Evolutionary conservation across 2,888 invertebrate genomes (phyloP).

Genomic region (Unio delphinus): DNA sequence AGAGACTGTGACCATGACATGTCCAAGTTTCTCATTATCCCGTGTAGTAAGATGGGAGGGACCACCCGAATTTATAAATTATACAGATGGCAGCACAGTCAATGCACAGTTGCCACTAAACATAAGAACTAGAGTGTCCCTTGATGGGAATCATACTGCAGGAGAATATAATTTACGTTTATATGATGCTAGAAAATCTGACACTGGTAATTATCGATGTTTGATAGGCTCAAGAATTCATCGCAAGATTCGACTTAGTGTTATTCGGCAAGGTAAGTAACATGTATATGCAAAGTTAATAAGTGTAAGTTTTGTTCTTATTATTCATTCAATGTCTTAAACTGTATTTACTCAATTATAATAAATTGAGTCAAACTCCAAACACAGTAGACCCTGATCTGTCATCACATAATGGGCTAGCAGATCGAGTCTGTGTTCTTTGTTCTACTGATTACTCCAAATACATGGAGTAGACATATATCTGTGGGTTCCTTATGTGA

Average conservation of each 20-base stretch:
- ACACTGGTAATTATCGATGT: conserved; percentile 33
- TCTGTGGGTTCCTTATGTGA: too few species aligned
- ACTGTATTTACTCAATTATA: too few species aligned
- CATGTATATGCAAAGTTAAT: not conserved
- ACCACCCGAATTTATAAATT: conserved; percentile 19
- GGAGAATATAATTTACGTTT: conserved; percentile 34
- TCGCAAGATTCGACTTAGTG: conserved; percentile 19
- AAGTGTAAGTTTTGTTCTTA: too few species aligned
- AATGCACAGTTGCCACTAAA: conserved; percentile 26
- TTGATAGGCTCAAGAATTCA: conserved; percentile 24
- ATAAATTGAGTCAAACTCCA: too few species aligned
- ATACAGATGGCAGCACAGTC: conserved; percentile 22
- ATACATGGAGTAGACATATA: too few species aligned
- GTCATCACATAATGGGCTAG: too few species aligned
- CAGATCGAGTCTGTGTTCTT: too few species aligned
- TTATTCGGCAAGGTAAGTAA: conserved; percentile 30
- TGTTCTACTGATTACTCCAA: too few species aligned
- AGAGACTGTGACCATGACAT: conserved; percentile 34
- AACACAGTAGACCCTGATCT: too few species aligned
- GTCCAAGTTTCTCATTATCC: conserved; percentile 23
- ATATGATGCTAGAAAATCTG: conserved; percentile 19
- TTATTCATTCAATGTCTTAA: too few species aligned
- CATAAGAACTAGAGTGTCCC: conserved; percentile 25
- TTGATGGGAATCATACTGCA: conserved; percentile 30
- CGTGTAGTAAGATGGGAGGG: conserved; percentile 32